Conservation (phyloP, 2,113 vertebrate genomes). For the Gymnarchus niloticus region DNA sequence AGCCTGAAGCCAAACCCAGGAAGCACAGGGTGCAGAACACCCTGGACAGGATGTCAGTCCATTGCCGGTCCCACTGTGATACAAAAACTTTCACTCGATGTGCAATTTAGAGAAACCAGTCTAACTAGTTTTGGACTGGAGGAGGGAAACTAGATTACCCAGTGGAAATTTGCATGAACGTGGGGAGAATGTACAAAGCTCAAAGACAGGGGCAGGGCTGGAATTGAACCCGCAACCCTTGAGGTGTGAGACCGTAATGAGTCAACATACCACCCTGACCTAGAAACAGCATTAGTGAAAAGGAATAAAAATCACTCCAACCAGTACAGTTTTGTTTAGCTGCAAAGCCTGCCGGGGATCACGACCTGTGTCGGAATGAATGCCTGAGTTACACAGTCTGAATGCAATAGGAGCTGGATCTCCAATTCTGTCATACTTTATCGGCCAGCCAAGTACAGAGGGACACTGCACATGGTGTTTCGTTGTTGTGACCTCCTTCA, state of each 20-base stretch:
- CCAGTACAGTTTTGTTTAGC: neutral
- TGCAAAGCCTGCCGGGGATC: conserved; percentile 3
- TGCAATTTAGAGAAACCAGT: neutral
- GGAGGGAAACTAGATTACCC: neutral
- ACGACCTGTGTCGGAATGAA: neutral
- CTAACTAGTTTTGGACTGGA: neutral
- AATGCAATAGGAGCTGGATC: conserved; percentile 2
- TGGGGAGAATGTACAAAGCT: neutral
- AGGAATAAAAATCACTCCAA: neutral
- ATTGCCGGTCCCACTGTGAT: neutral
- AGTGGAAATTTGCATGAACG: neutral
- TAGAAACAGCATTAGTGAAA: neutral
- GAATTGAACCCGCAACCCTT: neutral
- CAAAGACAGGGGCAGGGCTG: neutral
- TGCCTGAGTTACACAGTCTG: conserved; percentile 17
- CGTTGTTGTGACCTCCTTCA: neutral
- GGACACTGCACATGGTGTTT: neutral
- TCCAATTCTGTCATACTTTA: neutral
- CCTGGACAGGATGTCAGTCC: neutral
- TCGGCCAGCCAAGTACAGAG: neutral
- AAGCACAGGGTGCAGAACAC: neutral
- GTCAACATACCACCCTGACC: neutral
- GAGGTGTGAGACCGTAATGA: neutral
- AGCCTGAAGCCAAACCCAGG: neutral
- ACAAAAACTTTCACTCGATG: neutral